Conservation (phyloP, 92 coral and sea anemone genomes). For the Palythoa grandiflora region DNA sequence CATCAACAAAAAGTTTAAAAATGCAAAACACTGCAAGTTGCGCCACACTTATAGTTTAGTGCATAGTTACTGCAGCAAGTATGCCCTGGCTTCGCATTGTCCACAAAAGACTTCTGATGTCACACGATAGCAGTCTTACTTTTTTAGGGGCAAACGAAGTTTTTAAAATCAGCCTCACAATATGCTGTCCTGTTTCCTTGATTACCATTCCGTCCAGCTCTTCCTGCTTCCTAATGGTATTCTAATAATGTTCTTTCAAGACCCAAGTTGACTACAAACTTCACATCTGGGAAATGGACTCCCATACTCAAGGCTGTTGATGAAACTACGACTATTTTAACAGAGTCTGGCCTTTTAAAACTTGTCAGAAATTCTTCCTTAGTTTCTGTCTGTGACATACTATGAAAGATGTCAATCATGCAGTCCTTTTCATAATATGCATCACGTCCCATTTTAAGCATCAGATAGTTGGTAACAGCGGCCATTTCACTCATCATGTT, state of each 20-base stretch:
- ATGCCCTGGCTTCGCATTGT: slow-evolving; percentile 49
- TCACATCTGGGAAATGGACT: background rate
- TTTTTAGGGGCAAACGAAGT: slow-evolving; percentile 49
- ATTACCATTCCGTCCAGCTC: slow-evolving; percentile 75
- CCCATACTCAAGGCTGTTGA: slow-evolving; percentile 38
- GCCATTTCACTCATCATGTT: slow-evolving; percentile 15
- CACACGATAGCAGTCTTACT: slow-evolving; percentile 57
- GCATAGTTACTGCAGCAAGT: slow-evolving; percentile 63
- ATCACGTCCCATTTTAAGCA: slow-evolving; percentile 9
- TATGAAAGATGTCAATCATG: slow-evolving; percentile 19
- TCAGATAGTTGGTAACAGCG: background rate
- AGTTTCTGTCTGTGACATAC: slow-evolving; percentile 35
- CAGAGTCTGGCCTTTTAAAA: slow-evolving; percentile 50
- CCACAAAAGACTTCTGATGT: slow-evolving; percentile 61
- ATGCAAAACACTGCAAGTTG: slow-evolving; percentile 33
- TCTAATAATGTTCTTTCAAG: slow-evolving; percentile 58
- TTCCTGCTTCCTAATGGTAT: slow-evolving; percentile 65
- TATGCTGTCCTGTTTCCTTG: slow-evolving; percentile 62
- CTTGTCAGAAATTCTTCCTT: slow-evolving; percentile 46
- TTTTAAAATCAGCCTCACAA: slow-evolving; percentile 68
- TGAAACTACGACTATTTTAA: slow-evolving; percentile 46
- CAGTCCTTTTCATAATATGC: slow-evolving; percentile 15
- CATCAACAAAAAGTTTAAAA: slow-evolving; percentile 22
- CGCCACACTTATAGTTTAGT: slow-evolving; percentile 49
- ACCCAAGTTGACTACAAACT: slow-evolving; percentile 61